Conservation (phyloP, 2,113 vertebrate genomes). For the Pterocles burchelli region DNA sequence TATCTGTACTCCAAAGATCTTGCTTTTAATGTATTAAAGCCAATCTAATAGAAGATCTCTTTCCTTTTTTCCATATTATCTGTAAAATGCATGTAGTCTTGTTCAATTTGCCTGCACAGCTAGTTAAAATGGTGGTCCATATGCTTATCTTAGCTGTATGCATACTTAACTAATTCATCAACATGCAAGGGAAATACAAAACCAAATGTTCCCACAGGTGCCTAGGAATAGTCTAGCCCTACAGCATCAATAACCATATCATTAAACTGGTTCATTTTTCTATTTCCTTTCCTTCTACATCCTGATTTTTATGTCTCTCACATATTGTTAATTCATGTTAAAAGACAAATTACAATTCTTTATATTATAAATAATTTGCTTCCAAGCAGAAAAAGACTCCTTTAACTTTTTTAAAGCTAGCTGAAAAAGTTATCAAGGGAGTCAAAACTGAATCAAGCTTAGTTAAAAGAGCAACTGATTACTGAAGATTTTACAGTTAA, state of each 20-base stretch:
- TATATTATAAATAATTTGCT: not conserved
- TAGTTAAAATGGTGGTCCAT: not conserved
- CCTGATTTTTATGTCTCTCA: not conserved
- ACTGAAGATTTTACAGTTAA: slow-evolving; percentile 8
- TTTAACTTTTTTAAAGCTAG: not conserved
- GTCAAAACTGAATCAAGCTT: not conserved
- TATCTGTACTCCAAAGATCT: not conserved
- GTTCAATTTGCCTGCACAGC: not conserved
- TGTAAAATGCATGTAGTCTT: not conserved
- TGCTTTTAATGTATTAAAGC: not conserved
- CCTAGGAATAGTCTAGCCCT: not conserved
- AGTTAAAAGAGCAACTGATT: slow-evolving; percentile 22
- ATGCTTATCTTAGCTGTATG: not conserved
- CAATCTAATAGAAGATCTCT: not conserved
- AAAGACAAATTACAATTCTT: not conserved
- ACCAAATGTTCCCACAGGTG: not conserved
- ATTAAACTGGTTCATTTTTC: not conserved
- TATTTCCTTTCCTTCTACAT: not conserved
- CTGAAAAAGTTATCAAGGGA: not conserved
- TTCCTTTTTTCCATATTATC: not conserved
- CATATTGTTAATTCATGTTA: not conserved
- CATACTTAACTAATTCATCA: not conserved
- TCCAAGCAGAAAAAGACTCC: not conserved
- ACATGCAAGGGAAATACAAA: not conserved
- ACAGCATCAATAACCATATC: not conserved